These are phyloP conservation scores for Zapus hudsonius DNA, from an alignment of 2,113 vertebrate species.

Conservation along the genomic window DNA sequence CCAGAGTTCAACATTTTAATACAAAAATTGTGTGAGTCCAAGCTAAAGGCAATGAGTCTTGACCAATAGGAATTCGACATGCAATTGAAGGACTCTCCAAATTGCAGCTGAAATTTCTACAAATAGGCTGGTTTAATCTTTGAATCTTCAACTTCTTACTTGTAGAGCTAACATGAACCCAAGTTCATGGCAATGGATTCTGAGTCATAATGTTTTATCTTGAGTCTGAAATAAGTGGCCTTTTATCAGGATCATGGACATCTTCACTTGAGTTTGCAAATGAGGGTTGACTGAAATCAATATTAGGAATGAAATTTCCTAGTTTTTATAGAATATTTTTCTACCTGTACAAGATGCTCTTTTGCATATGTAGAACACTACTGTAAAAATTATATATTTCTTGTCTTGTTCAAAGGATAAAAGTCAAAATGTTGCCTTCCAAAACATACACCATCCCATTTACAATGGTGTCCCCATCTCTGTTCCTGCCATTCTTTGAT, in stretches of 20 bases:
- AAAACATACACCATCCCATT: background rate
- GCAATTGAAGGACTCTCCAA: background rate
- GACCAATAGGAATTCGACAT: background rate
- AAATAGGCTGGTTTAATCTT: background rate
- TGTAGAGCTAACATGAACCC: background rate
- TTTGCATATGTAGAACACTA: background rate
- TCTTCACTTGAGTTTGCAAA: slow-evolving; percentile 31
- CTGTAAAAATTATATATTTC: background rate
- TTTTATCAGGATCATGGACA: background rate
- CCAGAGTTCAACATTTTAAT: background rate
- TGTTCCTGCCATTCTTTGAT: background rate
- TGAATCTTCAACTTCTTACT: background rate
- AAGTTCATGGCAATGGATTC: background rate
- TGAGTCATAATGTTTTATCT: background rate
- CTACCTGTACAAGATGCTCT: background rate
- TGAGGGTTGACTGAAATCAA: background rate
- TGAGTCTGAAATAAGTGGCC: background rate
- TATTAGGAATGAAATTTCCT: background rate
- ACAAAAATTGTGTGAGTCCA: background rate
- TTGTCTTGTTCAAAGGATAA: background rate
- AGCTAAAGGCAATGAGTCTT: background rate
- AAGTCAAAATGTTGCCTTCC: background rate
- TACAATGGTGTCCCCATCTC: background rate
- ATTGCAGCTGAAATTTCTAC: background rate
- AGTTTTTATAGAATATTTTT: background rate